phyloP scores from a whole-genome alignment of 2,888 invertebrate species.

The Perdita meconis region DNA sequence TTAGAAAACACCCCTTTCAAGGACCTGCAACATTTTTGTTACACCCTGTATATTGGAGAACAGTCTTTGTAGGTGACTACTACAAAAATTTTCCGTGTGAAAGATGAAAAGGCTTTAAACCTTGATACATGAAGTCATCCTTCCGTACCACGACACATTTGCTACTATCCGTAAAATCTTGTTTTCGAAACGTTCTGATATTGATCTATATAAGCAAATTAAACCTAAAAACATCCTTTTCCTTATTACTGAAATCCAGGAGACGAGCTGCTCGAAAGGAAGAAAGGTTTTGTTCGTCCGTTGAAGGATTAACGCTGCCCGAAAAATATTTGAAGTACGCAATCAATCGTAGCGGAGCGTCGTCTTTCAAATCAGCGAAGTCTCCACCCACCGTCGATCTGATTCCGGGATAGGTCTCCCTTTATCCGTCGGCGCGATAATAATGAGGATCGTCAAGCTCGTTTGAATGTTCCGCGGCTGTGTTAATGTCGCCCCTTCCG shows the following conservation, averaged over 20 bases:
- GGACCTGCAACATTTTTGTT: too few relatives aligned
- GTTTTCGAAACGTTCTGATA: too few relatives aligned
- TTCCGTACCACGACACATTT: too few relatives aligned
- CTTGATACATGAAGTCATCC: too few relatives aligned
- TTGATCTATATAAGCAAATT: too few relatives aligned
- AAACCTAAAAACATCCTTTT: too few relatives aligned
- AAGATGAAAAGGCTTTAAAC: too few relatives aligned
- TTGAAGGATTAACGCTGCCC: slow-evolving; percentile 7
- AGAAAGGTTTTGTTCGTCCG: slow-evolving; percentile 2
- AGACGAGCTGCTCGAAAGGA: neutral
- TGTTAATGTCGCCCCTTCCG: slow-evolving; percentile 31
- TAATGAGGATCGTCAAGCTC: slow-evolving; percentile 38
- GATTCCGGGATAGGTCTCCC: slow-evolving; percentile 7
- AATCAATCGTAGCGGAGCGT: slow-evolving; percentile 6
- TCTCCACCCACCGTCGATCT: slow-evolving; percentile 15
- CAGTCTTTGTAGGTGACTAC: too few relatives aligned
- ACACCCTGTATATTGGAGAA: too few relatives aligned
- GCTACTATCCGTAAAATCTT: too few relatives aligned
- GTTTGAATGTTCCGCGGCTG: slow-evolving; percentile 5
- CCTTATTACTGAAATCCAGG: neutral
- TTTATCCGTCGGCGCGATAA: slow-evolving; percentile 12
- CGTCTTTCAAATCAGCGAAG: neutral
- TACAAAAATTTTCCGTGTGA: too few relatives aligned
- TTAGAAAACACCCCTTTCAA: too few relatives aligned
- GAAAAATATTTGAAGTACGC: slow-evolving; percentile 26